Base-by-base conservation (phyloP, 2,797 vertebrate genomes). In the Prionace glauca region DNA sequence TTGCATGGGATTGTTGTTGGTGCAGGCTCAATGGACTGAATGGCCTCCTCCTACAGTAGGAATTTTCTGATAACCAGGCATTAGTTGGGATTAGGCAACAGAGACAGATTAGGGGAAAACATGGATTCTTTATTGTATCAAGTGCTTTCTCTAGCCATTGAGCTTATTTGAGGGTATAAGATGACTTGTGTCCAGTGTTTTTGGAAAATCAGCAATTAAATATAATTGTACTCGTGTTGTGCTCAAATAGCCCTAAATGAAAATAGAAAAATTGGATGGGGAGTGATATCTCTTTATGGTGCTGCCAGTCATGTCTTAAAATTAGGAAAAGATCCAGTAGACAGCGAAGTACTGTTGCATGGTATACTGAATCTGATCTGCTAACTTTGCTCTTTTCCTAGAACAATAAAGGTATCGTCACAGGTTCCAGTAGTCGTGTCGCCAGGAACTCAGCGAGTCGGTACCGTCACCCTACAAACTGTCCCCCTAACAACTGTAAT, bases 391-490 rank as follows among this genome's bases (percentile, higher is more conserved):
- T 95, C 65, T 96, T 50, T 95, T 45, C 69, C 88, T 87, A 98
- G 98, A 97, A 97, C 97, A 95, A 96, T 98, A 96, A 98, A 97
- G 96, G 96, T 97, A 96, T 97, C 98, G 95, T n/a, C 97, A 93
- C 98, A 98, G 95, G 97, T 98, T 96, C 98, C 98, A 36, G 98
- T 98, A 95, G 98, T 98, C 12, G 97, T 96, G 96, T 97, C 97
- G 95, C 97, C 96, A 96, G 98, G 98, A 96, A 98, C 96, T 97
- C 98, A 97, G 95, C 97, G 97, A 96, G 96, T 98, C 94, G 98
- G 98, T 95, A 97, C 98, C 95, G 98, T 98, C 95, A 98, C 98
- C 95, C 97, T 98, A 96, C 98, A 98, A 96, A 98, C 98, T 79
- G 97, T 98, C 96, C 97, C 98, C 96, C 97, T 99, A 45, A 97